A percentile compares a stretch with the other conserved stretches of the same genome.
phyloP scores from a whole-genome alignment of 2,113 vertebrate genomes.

The Anguilla rostrata region DNA sequence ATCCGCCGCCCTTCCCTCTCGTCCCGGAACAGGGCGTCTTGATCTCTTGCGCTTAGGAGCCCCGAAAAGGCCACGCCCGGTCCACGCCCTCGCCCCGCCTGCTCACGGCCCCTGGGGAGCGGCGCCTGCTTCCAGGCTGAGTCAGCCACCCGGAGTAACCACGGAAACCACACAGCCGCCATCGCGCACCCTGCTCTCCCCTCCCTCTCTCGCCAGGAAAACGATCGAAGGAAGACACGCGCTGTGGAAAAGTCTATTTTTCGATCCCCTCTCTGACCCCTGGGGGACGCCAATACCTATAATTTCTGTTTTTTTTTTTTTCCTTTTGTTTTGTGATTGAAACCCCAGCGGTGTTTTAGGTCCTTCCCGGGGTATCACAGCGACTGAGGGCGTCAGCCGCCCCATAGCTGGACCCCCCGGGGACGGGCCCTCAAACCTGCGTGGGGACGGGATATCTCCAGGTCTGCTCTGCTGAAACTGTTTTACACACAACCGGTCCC shows the following conservation, averaged over 20 bases:
- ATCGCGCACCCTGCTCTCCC: background rate
- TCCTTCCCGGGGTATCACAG: background rate
- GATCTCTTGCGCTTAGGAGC: background rate
- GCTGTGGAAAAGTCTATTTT: background rate
- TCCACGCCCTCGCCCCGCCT: background rate
- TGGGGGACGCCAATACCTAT: background rate
- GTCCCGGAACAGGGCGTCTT: background rate
- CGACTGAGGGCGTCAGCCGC: background rate
- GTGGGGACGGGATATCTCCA: background rate
- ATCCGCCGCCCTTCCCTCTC: background rate
- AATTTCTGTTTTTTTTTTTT: background rate
- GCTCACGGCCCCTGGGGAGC: background rate
- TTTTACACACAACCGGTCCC: background rate
- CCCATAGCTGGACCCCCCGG: background rate
- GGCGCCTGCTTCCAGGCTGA: background rate
- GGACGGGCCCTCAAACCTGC: background rate
- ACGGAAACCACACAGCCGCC: background rate
- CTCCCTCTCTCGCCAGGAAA: background rate
- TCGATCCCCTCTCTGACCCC: background rate
- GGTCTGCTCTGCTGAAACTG: constrained; percentile 15
- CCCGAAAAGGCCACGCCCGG: background rate
- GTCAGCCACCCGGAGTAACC: background rate
- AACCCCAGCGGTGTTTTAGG: background rate
- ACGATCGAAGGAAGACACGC: background rate
- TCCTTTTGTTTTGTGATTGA: background rate